Base-by-base conservation (phyloP, 2,797 vertebrate genomes). In the Takifugu ocellatus region DNA sequence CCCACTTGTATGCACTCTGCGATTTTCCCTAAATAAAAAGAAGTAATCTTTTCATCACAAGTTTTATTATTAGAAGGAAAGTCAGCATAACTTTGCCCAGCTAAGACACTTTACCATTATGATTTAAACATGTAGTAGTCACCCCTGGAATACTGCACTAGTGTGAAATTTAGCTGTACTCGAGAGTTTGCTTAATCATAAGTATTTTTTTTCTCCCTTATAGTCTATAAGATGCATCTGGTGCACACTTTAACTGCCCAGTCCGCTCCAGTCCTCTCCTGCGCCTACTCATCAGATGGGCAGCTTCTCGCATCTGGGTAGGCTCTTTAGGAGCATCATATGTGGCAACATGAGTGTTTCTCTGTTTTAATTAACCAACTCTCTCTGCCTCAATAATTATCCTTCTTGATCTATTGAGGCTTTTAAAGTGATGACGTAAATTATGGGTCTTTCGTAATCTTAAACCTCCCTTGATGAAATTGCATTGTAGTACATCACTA, bases 251-350 rank as follows among this genome's bases (percentile, higher is more conserved):
- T 98, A 49, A 87, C 66, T 1, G 90, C 84, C 44, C 97, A 99
- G 67, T 81, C 86, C 8, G 95, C 96, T 57, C 94, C 95, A 0
- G 93, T 98, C 59, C 91, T 98, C 78, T 89, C 93, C 56, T 99
- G 96, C 81, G 88, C 92, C 0, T 96, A 92, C 86, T 99, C 96
- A 2, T 82, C 81, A 16, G 93, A 98, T 45, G 96, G 96, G 12
- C 91, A 90, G 78, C 87, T 93, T 83, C 72, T 99, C 12, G 92
- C 91, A 44, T 96, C 97, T 0, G 96, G 97, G 96, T 97, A 90
- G 89, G 79, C 36, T 3, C 8, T 48, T 2, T n/a, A 52, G 3
- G 25, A 54, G 59, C 5, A 14, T 5, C 3, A 36, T 17, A 7
- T 27, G 26, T 6, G 5, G 5, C 3, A 33, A 24, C 24, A 21